A percentile compares a stretch with the other conserved stretches of the same genome.
phyloP scores from a whole-genome alignment of 2,888 invertebrate species.

The Himalopsyche japonica region DNA sequence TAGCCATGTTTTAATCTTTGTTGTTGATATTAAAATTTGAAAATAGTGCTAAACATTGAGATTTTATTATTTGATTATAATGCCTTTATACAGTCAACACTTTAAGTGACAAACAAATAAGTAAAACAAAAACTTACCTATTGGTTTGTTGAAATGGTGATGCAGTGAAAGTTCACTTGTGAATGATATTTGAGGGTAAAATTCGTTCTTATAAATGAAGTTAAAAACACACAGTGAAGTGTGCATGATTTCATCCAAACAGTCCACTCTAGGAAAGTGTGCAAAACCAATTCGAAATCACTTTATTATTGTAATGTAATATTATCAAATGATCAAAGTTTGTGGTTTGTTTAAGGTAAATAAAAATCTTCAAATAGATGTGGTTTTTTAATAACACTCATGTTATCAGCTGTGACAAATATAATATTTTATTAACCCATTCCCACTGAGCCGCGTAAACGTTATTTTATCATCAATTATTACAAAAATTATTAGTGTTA shows the following conservation, averaged over 20 bases:
- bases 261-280: background rate
- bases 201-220: background rate
- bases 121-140: background rate
- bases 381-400: background rate
- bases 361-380: background rate
- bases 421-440: background rate
- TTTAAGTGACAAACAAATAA: background rate
- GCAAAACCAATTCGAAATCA: conserved; percentile 18
- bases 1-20: too few relatives aligned
- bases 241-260: conserved; percentile 6
- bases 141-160: background rate
- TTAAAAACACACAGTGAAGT: conserved; percentile 9
- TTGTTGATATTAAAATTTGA: too few relatives aligned
- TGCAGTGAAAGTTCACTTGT: background rate
- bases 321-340: background rate
- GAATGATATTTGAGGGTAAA: background rate
- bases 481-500: too few relatives aligned
- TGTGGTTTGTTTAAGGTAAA: background rate
- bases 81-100: too few relatives aligned
- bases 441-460: too few relatives aligned
- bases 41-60: too few relatives aligned
- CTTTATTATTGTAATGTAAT: background rate
- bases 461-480: too few relatives aligned
- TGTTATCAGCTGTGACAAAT: background rate
- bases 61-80: too few relatives aligned